Evolutionary conservation across 92 coral and sea anemone genomes (phyloP).

Genomic region (Porites rus): DNA sequence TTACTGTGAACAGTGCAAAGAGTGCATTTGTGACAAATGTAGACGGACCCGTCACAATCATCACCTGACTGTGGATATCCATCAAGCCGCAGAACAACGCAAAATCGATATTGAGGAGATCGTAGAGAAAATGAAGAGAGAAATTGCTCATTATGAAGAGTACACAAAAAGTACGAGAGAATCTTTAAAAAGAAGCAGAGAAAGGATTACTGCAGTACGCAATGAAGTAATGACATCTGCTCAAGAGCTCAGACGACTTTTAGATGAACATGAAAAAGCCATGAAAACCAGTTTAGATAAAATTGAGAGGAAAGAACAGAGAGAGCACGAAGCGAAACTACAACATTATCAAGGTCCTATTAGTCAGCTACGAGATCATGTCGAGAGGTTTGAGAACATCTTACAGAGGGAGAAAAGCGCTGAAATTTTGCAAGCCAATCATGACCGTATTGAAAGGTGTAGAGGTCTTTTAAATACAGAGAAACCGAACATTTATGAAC

Average conservation of each 20-base stretch:
- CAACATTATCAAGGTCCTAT: background rate
- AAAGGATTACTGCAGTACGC: too few species aligned
- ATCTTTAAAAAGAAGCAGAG: too few species aligned
- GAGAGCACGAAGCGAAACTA: background rate
- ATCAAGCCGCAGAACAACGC: too few species aligned
- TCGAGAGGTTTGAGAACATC: background rate
- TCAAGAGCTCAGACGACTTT: background rate
- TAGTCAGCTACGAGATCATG: background rate
- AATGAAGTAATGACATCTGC: background rate
- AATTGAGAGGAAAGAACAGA: background rate
- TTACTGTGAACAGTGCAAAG: too few species aligned
- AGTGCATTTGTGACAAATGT: too few species aligned
- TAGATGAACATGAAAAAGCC: background rate
- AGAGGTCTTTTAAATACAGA: conserved; percentile 1
- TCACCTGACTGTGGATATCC: too few species aligned
- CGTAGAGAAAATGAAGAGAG: too few species aligned
- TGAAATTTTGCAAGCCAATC: conserved; percentile 5
- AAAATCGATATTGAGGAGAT: too few species aligned
- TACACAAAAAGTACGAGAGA: too few species aligned
- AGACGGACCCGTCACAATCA: too few species aligned
- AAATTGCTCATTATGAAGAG: too few species aligned
- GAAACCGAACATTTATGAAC: background rate
- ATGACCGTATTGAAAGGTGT: background rate
- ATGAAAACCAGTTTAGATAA: background rate
- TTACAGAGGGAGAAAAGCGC: background rate